Evolutionary conservation across 2,888 invertebrate genomes (phyloP).

Genomic region (Rutpela maculata): DNA sequence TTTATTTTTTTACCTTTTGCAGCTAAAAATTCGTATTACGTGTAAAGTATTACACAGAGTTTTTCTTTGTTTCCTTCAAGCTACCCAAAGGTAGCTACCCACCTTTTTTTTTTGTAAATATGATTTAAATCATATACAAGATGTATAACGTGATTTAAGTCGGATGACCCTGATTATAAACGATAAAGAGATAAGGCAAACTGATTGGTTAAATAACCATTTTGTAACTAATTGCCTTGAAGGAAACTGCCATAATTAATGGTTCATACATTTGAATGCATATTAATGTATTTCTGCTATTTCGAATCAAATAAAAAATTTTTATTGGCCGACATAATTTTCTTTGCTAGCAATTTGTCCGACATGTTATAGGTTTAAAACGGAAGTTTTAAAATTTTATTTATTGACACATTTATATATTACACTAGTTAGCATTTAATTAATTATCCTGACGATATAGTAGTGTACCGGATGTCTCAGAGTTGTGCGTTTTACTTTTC

Average conservation of each 20-base stretch:
- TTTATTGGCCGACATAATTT: slow-evolving; percentile 17
- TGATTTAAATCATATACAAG: no score
- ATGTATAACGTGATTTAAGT: no score
- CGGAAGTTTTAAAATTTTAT: slow-evolving; percentile 32
- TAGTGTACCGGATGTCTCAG: slow-evolving; percentile 36
- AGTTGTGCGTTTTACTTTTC: slow-evolving; percentile 1
- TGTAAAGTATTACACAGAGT: no score
- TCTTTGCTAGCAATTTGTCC: slow-evolving; percentile 15
- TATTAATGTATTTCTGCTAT: not conserved
- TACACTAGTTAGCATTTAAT: slow-evolving; percentile 24
- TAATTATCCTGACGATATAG: slow-evolving; percentile 9
- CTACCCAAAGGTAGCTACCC: no score
- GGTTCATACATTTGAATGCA: not conserved
- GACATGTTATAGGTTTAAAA: slow-evolving; percentile 12
- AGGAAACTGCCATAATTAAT: not conserved
- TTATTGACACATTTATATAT: slow-evolving; percentile 30
- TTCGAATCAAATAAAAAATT: not conserved
- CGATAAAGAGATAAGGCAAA: no score
- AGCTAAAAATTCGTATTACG: no score
- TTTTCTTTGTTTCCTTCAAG: no score
- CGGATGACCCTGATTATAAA: no score
- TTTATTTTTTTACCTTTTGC: no score
- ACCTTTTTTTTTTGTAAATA: no score
- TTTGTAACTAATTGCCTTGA: not conserved
- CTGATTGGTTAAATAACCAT: not conserved